Conservation (phyloP, 2,888 invertebrate species). For the Drosophila monieri region DNA sequence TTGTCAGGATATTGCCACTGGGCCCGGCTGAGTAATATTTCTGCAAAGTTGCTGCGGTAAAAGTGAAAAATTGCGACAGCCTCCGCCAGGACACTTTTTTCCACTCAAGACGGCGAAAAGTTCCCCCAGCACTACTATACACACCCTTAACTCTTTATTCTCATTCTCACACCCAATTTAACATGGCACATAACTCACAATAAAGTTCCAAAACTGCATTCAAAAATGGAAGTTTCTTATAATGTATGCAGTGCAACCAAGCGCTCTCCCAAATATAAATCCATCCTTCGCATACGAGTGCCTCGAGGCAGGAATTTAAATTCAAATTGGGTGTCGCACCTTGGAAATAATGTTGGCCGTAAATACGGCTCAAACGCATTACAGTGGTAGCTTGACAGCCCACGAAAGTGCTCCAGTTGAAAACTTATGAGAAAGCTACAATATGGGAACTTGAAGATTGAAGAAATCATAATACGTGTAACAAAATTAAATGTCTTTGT, state of each 20-base stretch:
- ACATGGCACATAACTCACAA: conserved; percentile 57
- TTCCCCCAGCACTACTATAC: conserved; percentile 37
- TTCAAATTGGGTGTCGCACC: conserved; percentile 39
- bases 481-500: no score
- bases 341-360: conserved; percentile 14
- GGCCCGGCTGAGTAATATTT: conserved; percentile 69
- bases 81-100: conserved; percentile 48
- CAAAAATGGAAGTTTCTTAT: conserved; percentile 33
- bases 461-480: neutral
- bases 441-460: neutral
- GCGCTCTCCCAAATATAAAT: conserved; percentile 23
- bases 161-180: conserved; percentile 62
- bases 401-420: neutral
- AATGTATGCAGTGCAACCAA: conserved; percentile 22
- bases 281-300: conserved; percentile 5
- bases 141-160: conserved; percentile 44
- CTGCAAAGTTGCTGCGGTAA: conserved; percentile 75
- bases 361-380: conserved; percentile 12
- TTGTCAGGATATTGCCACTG: conserved; percentile 73
- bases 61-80: conserved; percentile 74
- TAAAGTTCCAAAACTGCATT: conserved; percentile 58
- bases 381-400: neutral
- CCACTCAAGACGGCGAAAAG: conserved; percentile 50
- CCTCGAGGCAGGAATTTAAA: conserved; percentile 29
- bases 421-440: neutral